Base-by-base conservation (phyloP, 2,113 vertebrate species). In the Corapipo altera region DNA sequence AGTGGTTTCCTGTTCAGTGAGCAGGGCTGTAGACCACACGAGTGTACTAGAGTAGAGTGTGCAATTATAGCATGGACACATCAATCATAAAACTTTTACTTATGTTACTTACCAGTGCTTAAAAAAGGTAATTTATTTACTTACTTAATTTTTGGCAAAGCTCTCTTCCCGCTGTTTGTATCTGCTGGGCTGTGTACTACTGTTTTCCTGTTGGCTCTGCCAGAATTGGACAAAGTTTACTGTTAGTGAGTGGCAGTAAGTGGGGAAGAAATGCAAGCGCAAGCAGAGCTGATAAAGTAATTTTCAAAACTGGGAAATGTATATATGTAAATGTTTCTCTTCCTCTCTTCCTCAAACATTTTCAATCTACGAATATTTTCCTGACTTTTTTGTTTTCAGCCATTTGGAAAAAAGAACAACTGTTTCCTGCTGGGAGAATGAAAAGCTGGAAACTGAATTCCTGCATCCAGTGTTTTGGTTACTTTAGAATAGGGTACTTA, bases 141-240 rank as follows among this genome's bases (percentile, higher is more conserved):
- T 97, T 93, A 97, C 96, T 95, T 97, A 54, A 94, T 97, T 96
- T 96, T 97, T 33, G n/a, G 93, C 88, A 97, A 90, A 87, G 66
- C 21, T 79, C 57, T 62, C 89, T 91, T 97, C 91, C 93, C 92
- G 83, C 87, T 92, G 65, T 94, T 96, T 92, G 93, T 61, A 48
- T 94, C 69, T 51, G 55, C 23, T 64, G 79, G 44, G 67, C 1
- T 52, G 72, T 88, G 86, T 65, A 65, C 84, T 66, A 28, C 74
- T 5, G 49, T 92, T 89, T 95, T 97, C 80, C 88, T 92, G 39
- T 95, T 94, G 65, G 55, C 74, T 94, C 97, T 97, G 93, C 73
- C 52, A 91, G 55, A 89, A 88, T 46, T 76, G 89, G 92, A 94
- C 72, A 95, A 65, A 91, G 61, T 85, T 96, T 86, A 51, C 23